Base-by-base conservation (phyloP, 2,797 vertebrate genomes). In the Brachyrhaphis roseni region DNA sequence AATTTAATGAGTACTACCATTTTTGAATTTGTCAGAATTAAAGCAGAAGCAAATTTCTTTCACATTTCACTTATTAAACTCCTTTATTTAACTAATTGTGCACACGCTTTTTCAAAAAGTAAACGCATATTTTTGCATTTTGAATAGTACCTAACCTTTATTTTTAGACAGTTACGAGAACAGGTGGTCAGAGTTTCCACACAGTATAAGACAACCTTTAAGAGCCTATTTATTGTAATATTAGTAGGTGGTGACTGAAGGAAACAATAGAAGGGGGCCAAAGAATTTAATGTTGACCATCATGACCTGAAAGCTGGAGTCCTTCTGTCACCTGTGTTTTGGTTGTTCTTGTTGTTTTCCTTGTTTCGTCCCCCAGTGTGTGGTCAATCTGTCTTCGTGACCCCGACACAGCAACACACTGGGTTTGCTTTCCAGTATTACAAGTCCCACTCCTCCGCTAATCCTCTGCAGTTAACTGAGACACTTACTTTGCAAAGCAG, bases 331-430 rank as follows among this genome's bases (percentile, higher is more conserved):
- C 86, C 78, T 79, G 74, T 89, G 86, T 89, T 92, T 80, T 66
- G 68, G 26, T 71, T 89, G 84, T 91, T 85, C 68, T 86, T 80
- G 62, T 90, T 90, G 83, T 91, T 91, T 91, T 88, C 49, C 87
- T 89, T 87, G 84, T 91, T 88, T 87, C 74, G 82, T 88, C 74
- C 81, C 43, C 62, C 64, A 79, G 77, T 86, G 78, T 89, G 72
- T 89, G 87, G 90, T 93, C 92, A 92, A 93, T 94, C 91, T 91
- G 90, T 92, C 91, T 88, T 83, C 76, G 76, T 82, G 86, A 87
- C 79, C 89, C 76, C 62, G 49, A 77, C 46, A 79, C 72, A 76
- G 57, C 71, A 45, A 82, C 70, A 81, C 84, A 84, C 51, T 75
- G 12, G 74, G 39, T 76, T 75, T 81, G 55, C 81, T 74, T 28